Conservation (phyloP, 2,888 invertebrate species). For the Melinaea marsaeus region DNA sequence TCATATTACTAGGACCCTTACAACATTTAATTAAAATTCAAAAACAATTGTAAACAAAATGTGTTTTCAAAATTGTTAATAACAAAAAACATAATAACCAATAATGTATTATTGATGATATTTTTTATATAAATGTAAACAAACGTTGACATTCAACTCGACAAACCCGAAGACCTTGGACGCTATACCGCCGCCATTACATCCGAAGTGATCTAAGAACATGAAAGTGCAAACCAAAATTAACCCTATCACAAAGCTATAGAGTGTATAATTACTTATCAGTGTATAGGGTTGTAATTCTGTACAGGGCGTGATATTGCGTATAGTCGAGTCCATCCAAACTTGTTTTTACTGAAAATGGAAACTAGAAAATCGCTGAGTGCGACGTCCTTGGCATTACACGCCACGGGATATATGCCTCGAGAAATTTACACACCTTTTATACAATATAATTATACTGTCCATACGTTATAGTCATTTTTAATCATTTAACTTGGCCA, state of each 20-base stretch:
- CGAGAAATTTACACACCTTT: constrained; percentile 23
- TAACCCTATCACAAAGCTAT: constrained; percentile 30
- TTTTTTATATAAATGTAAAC: constrained; percentile 57
- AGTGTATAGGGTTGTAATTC: background rate
- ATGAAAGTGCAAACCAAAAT: constrained; percentile 29
- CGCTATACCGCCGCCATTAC: constrained; percentile 43
- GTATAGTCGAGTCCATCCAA: constrained; percentile 48
- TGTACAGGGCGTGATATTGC: constrained; percentile 11
- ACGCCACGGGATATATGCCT: constrained; percentile 36
- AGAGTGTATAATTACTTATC: constrained; percentile 28
- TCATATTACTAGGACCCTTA: background rate
- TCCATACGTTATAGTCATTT: too few relatives aligned
- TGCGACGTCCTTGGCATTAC: constrained; percentile 65
- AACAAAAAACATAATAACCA: constrained; percentile 32
- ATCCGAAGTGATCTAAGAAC: constrained; percentile 37
- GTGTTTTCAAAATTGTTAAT: constrained; percentile 28
- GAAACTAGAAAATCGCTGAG: constrained; percentile 69
- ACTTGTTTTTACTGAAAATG: constrained; percentile 75
- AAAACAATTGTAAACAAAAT: constrained; percentile 10
- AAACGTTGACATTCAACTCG: constrained; percentile 70
- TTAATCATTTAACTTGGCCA: too few relatives aligned
- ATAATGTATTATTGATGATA: constrained; percentile 37
- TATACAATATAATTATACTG: background rate
- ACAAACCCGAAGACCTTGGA: constrained; percentile 68
- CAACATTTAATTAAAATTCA: constrained; percentile 9